phyloP scores from a whole-genome alignment of 1,140 invertebrate genomes.

The Drosophila chauvacae region DNA sequence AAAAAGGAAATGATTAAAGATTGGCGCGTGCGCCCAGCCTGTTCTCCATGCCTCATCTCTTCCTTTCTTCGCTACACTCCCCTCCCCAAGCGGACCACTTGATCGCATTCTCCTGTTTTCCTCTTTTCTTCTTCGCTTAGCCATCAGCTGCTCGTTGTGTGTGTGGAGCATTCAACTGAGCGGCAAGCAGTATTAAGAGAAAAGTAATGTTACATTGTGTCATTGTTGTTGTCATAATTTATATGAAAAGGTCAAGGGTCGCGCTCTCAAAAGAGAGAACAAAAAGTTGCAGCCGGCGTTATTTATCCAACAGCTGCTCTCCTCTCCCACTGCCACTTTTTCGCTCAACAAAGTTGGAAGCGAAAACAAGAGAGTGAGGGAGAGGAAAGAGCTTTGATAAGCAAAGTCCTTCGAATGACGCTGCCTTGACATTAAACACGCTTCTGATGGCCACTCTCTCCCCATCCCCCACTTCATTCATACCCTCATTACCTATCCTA shows the following conservation, averaged over 20 bases:
- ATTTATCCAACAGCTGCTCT: slow-evolving; percentile 41
- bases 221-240: slow-evolving; percentile 65
- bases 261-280: slow-evolving; percentile 14
- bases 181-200: slow-evolving; percentile 37
- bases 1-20: slow-evolving; percentile 30
- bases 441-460: slow-evolving; percentile 10
- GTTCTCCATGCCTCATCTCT: background rate
- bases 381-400: slow-evolving; percentile 29
- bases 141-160: slow-evolving; percentile 52
- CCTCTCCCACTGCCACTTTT: slow-evolving; percentile 2
- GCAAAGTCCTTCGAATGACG: slow-evolving; percentile 25
- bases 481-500: slow-evolving; percentile 11
- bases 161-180: slow-evolving; percentile 55
- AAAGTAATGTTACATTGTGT: slow-evolving; percentile 55
- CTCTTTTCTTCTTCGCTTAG: slow-evolving; percentile 18
- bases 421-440: slow-evolving; percentile 59
- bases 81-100: slow-evolving; percentile 4
- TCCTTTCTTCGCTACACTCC: background rate
- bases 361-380: slow-evolving; percentile 3
- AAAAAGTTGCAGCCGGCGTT: slow-evolving; percentile 63
- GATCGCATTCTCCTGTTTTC: background rate
- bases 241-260: slow-evolving; percentile 77
- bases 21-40: slow-evolving; percentile 67
- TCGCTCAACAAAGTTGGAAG: background rate
- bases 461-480: background rate